phyloP scores from a whole-genome alignment of 2,797 vertebrate genomes.

The Gallirallus australis region DNA sequence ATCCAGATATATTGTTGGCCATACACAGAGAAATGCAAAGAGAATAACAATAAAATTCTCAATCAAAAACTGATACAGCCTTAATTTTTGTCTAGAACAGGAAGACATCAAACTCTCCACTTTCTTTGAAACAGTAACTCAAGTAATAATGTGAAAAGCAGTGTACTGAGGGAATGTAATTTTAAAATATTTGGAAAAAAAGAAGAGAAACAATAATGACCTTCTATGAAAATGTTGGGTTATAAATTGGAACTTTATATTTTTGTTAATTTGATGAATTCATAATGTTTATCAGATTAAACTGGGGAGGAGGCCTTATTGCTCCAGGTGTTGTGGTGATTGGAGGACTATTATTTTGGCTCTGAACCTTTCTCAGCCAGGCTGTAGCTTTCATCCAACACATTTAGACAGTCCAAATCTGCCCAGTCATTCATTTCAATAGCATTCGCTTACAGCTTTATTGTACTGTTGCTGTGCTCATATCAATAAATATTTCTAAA shows the following conservation, averaged over 20 bases:
- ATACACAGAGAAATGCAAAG: background rate
- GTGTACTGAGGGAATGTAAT: background rate
- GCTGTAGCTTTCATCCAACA: background rate
- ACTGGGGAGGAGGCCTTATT: background rate
- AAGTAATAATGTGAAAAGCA: background rate
- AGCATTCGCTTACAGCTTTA: slow-evolving; percentile 1
- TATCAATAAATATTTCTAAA: slow-evolving; percentile 60
- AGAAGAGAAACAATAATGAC: background rate
- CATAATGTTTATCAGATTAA: background rate
- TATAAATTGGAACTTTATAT: background rate
- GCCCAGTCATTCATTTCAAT: slow-evolving; percentile 35
- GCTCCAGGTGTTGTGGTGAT: background rate
- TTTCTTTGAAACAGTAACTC: background rate
- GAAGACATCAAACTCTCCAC: background rate
- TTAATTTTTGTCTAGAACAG: background rate
- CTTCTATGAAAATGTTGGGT: background rate
- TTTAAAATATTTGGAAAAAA: background rate
- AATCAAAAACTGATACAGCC: background rate
- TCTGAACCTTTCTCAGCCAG: background rate
- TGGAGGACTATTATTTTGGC: background rate
- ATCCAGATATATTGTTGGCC: background rate
- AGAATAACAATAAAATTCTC: fast-evolving
- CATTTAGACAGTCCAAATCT: background rate
- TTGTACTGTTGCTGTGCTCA: background rate
- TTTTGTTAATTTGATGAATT: background rate